Percentiles rank a stretch among this genome's conserved stretches.
Evolutionary conservation across 1,140 invertebrate species (phyloP).

Genomic region (Dysdera silvatica): DNA sequence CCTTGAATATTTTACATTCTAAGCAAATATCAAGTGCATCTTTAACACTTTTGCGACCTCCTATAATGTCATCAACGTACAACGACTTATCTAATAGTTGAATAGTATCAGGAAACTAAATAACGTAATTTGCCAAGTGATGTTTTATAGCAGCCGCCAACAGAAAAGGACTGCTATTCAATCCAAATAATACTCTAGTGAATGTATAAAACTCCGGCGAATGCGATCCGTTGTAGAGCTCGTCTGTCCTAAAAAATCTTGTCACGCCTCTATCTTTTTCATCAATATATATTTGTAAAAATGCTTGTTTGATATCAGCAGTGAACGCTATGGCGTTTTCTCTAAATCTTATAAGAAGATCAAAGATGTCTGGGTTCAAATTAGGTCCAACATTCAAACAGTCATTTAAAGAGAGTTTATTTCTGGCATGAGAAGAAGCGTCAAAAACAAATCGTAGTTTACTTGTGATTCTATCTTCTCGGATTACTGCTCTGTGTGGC

Average conservation of each 20-base stretch:
- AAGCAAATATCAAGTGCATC: not conserved
- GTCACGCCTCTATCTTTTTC: conserved; percentile 5
- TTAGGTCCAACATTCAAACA: conserved; percentile 23
- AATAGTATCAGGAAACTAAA: not conserved
- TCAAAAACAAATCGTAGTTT: conserved; percentile 36
- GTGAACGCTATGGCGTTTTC: not conserved
- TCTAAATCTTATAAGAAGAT: conserved; percentile 14
- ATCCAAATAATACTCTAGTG: conserved; percentile 25
- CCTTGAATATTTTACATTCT: not conserved
- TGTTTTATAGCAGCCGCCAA: conserved; percentile 15
- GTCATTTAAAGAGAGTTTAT: conserved; percentile 25
- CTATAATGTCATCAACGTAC: not conserved
- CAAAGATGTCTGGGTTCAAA: conserved; percentile 6
- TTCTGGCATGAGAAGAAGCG: conserved; percentile 24
- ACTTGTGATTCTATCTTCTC: conserved; percentile 30
- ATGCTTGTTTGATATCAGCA: conserved; percentile 24
- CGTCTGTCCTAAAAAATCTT: conserved; percentile 12
- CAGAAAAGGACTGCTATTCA: conserved; percentile 15
- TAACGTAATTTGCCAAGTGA: conserved; percentile 2
- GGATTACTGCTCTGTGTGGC: conserved; percentile 36
- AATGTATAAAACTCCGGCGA: not conserved
- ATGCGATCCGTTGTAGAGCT: not conserved
- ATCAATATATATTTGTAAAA: conserved; percentile 18
- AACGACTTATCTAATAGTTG: not conserved
- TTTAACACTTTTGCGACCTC: not conserved